These are phyloP conservation scores for Manduca sexta DNA, from an alignment of 1,140 invertebrate species.

Conservation along the genomic window DNA sequence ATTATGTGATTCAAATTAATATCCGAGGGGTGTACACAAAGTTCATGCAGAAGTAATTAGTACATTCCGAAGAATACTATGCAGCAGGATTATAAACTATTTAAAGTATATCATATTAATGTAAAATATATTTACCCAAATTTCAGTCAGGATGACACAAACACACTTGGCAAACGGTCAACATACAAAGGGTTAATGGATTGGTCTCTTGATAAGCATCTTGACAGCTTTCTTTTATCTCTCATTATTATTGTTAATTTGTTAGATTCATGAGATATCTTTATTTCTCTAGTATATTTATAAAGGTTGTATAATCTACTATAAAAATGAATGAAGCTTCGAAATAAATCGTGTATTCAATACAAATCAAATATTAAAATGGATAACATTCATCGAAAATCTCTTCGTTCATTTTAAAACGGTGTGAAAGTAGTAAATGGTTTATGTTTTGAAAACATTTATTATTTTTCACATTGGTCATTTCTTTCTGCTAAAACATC, in stretches of 20 bases:
- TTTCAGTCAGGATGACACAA: constrained; percentile 64
- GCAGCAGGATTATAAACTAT: constrained; percentile 56
- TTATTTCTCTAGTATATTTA: too few relatives aligned
- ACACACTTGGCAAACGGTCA: constrained; percentile 58
- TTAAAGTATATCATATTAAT: constrained; percentile 48
- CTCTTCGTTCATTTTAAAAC: constrained; percentile 32
- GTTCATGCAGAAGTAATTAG: constrained; percentile 66
- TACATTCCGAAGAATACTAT: constrained; percentile 64
- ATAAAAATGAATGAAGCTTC: constrained; percentile 36
- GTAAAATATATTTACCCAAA: constrained; percentile 70
- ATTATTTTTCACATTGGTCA: constrained; percentile 69
- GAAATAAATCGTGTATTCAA: neutral
- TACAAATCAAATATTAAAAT: too few relatives aligned
- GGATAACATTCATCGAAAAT: neutral
- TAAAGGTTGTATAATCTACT: constrained; percentile 14
- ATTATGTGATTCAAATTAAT: constrained; percentile 34
- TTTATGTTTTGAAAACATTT: constrained; percentile 59
- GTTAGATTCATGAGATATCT: constrained; percentile 10
- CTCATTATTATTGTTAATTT: constrained; percentile 13
- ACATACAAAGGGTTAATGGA: constrained; percentile 50
- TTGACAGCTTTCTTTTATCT: constrained; percentile 66
- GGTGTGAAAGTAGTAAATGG: constrained; percentile 25
- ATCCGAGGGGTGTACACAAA: constrained; percentile 49
- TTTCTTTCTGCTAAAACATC: constrained; percentile 45
- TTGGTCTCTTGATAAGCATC: constrained; percentile 60